Evolutionary conservation across 2,797 vertebrate species (phyloP).

Genomic region (Rhyacichthys aspro): DNA sequence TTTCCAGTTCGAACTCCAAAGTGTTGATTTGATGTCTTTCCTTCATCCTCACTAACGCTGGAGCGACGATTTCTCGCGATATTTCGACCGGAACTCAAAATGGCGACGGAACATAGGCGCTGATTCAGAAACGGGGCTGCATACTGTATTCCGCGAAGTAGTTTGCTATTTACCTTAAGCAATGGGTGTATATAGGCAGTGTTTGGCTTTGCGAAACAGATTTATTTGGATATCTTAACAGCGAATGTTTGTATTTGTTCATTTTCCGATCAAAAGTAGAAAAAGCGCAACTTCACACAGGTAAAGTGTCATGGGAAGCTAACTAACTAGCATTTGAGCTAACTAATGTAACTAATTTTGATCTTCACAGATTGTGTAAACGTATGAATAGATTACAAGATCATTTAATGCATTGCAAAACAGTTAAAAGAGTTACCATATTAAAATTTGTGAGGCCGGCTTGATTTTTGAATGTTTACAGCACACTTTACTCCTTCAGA

Average conservation of each 20-base stretch:
- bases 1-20: too few species aligned
- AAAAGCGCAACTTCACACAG: slow-evolving; percentile 60
- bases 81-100: slow-evolving; percentile 70
- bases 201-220: slow-evolving; percentile 30
- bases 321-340: slow-evolving; percentile 65
- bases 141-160: slow-evolving; percentile 57
- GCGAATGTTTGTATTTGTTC: slow-evolving; percentile 33
- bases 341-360: slow-evolving; percentile 32
- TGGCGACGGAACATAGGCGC: slow-evolving; percentile 74
- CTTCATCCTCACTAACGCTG: neutral
- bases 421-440: neutral
- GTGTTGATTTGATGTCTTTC: neutral
- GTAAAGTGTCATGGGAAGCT: slow-evolving; percentile 67
- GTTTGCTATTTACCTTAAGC: slow-evolving; percentile 37
- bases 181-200: slow-evolving; percentile 45
- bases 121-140: slow-evolving; percentile 73
- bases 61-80: slow-evolving; percentile 55
- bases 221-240: slow-evolving; percentile 25
- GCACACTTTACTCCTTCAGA: slow-evolving; percentile 18
- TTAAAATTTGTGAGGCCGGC: neutral
- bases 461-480: neutral
- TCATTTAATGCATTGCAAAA: neutral
- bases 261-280: slow-evolving; percentile 33
- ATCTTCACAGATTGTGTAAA: too few species aligned
- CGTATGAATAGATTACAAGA: too few species aligned